phyloP scores from a whole-genome alignment of 2,888 invertebrate genomes.

The Dicranocentrus wangi region DNA sequence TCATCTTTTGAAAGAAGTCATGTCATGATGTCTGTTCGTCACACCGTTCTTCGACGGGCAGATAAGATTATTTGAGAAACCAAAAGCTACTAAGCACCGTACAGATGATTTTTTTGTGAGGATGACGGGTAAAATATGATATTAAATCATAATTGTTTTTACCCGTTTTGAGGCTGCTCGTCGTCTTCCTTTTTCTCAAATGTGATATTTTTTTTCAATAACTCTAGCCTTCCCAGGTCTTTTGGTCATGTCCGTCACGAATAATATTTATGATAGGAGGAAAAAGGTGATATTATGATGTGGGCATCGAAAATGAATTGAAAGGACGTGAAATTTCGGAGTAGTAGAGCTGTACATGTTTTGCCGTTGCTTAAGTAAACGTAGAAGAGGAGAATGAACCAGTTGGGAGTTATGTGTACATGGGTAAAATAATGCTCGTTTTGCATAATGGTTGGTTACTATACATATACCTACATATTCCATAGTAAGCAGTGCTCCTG shows the following conservation, averaged over 20 bases:
- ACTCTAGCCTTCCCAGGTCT: slow-evolving; percentile 15
- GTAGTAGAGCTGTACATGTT: not conserved
- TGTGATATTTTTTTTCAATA: slow-evolving; percentile 23
- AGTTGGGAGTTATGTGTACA: slow-evolving; percentile 6
- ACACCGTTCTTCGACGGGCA: not conserved
- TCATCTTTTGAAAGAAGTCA: slow-evolving; percentile 2
- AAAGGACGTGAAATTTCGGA: not conserved
- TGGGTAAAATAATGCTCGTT: slow-evolving; percentile 10
- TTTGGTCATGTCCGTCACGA: slow-evolving; percentile 59
- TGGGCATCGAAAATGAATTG: slow-evolving; percentile 22
- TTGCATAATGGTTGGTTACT: slow-evolving; percentile 9
- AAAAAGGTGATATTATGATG: slow-evolving; percentile 5
- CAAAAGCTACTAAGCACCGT: slow-evolving; percentile 2
- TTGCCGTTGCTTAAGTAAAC: no score
- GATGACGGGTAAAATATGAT: not conserved
- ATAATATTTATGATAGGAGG: slow-evolving; percentile 31
- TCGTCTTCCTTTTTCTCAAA: slow-evolving; percentile 1
- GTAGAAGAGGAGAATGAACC: slow-evolving; percentile 16
- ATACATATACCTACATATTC: not conserved
- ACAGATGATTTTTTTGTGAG: slow-evolving; percentile 8
- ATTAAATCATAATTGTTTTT: slow-evolving; percentile 39
- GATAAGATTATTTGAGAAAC: not conserved
- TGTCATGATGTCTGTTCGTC: slow-evolving; percentile 1
- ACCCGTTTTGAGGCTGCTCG: not conserved
- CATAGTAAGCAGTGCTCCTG: slow-evolving; percentile 22